Evolutionary conservation across 2,113 vertebrate species (phyloP).

Genomic region (Forbesichthys agassizii): DNA sequence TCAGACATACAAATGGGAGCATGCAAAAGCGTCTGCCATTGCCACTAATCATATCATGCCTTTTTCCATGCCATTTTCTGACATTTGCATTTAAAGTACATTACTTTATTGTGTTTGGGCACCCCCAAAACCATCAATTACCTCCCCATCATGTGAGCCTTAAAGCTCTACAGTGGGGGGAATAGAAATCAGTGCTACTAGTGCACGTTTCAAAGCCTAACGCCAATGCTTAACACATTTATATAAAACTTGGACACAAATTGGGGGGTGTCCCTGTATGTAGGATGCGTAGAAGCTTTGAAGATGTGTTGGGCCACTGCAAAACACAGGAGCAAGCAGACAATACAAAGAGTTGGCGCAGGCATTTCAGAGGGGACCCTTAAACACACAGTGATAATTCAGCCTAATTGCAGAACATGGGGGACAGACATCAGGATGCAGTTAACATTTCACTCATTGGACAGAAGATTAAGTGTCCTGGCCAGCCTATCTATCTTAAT

Average conservation of each 20-base stretch:
- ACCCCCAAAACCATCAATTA: not conserved
- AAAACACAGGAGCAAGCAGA: not conserved
- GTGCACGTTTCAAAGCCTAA: too few relatives aligned
- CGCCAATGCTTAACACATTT: too few relatives aligned
- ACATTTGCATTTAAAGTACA: not conserved
- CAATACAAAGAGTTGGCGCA: conserved; percentile 18
- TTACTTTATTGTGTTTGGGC: too few relatives aligned
- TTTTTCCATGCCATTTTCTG: not conserved
- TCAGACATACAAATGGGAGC: conserved; percentile 44
- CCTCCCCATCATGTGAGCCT: too few relatives aligned
- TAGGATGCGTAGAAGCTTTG: not conserved
- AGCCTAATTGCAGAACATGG: conserved; percentile 49
- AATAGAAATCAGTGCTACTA: too few relatives aligned
- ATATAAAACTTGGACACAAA: too few relatives aligned
- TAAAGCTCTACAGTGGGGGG: too few relatives aligned
- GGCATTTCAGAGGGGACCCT: conserved; percentile 38
- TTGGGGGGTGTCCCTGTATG: not conserved
- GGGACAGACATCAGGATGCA: conserved; percentile 71
- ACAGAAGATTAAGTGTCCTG: conserved; percentile 66
- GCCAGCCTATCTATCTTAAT: conserved; percentile 73
- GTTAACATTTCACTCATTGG: conserved; percentile 75
- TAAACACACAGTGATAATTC: conserved; percentile 56
- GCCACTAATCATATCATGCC: conserved; percentile 19
- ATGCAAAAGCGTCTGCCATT: conserved; percentile 47
- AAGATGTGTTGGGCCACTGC: not conserved